phyloP scores from a whole-genome alignment of 2,113 vertebrate species.

The Nettapus auritus region DNA sequence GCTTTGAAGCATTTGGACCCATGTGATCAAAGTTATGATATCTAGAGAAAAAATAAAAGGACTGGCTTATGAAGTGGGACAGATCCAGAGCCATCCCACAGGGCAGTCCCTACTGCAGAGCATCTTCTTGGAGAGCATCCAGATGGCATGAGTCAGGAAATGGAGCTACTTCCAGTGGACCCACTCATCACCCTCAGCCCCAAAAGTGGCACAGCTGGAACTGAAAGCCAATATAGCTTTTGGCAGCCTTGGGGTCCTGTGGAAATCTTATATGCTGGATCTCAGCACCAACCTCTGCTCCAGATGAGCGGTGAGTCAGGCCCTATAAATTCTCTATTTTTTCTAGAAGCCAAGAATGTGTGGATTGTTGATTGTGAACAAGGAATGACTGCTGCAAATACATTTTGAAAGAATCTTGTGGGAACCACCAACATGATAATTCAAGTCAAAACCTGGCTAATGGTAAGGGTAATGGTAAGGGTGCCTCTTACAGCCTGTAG shows the following conservation, averaged over 20 bases:
- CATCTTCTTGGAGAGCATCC: accelerated
- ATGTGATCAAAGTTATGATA: not conserved
- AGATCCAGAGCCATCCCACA: not conserved
- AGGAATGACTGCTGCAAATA: not conserved
- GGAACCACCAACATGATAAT: not conserved
- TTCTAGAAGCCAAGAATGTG: not conserved
- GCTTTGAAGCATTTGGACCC: not conserved
- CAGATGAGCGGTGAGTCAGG: not conserved
- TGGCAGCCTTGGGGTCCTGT: accelerated
- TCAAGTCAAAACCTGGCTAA: not conserved
- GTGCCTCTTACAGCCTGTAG: not conserved
- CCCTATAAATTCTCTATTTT: not conserved
- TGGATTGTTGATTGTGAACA: not conserved
- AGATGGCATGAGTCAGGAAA: not conserved
- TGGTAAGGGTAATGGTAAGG: accelerated
- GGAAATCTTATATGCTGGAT: not conserved
- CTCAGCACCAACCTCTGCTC: not conserved
- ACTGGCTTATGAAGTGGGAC: not conserved
- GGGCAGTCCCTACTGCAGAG: not conserved
- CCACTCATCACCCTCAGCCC: not conserved
- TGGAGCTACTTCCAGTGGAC: not conserved
- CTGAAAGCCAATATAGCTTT: not conserved
- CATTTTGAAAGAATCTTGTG: not conserved
- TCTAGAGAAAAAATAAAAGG: not conserved
- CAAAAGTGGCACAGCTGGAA: not conserved